Evolutionary conservation across 2,113 vertebrate species (phyloP).

Genomic region (Tapirus terrestris): DNA sequence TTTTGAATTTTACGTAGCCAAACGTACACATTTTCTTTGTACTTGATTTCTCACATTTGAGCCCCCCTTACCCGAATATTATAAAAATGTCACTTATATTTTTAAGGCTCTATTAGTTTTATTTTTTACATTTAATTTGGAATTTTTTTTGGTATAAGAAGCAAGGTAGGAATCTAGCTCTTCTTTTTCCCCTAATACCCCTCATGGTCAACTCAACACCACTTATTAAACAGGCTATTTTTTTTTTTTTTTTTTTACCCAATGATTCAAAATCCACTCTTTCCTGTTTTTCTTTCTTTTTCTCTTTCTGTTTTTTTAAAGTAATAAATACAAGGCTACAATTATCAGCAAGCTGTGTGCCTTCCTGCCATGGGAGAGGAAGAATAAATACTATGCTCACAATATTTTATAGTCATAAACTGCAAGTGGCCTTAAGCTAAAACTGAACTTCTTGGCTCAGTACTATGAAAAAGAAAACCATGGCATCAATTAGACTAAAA

Average conservation of each 20-base stretch:
- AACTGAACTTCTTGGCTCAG: neutral
- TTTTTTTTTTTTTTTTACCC: neutral
- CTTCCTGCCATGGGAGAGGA: neutral
- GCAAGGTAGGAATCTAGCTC: neutral
- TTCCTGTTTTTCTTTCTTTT: neutral
- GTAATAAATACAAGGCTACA: neutral
- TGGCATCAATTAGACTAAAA: neutral
- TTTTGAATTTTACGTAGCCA: neutral
- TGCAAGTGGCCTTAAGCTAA: neutral
- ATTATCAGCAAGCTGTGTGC: neutral
- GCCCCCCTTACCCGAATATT: neutral
- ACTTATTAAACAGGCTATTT: neutral
- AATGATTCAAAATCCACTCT: neutral
- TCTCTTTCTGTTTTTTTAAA: neutral
- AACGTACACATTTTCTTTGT: neutral
- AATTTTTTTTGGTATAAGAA: neutral
- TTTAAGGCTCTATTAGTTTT: neutral
- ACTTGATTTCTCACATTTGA: neutral
- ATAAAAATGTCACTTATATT: neutral
- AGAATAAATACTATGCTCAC: neutral
- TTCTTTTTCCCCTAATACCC: neutral
- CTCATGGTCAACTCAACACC: neutral
- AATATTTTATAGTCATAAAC: constrained; percentile 11
- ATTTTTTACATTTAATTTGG: neutral
- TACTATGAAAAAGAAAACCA: neutral